These are phyloP conservation scores for Drosophila lacicola DNA, from an alignment of 2,888 invertebrate species.

Conservation along the genomic window DNA sequence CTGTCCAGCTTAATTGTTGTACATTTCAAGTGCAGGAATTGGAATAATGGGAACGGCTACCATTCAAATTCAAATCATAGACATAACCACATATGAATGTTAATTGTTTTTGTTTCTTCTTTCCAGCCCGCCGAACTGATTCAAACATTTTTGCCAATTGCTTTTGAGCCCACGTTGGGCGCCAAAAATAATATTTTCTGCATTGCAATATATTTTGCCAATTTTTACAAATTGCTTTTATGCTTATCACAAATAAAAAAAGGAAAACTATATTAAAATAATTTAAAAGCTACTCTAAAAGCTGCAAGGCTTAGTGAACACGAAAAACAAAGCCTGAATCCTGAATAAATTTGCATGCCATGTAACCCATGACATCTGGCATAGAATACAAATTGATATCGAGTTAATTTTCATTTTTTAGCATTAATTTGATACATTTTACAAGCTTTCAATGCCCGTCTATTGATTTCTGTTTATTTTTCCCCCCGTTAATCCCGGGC, in stretches of 20 bases:
- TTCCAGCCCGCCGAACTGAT: not conserved
- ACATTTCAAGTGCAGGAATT: not conserved
- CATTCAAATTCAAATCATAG: not conserved
- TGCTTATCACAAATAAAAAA: not conserved
- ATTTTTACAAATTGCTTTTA: not conserved
- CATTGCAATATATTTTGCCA: not conserved
- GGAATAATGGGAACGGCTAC: not conserved
- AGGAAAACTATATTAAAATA: not conserved
- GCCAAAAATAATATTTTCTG: not conserved
- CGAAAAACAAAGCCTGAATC: not conserved
- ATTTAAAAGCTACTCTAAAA: not conserved
- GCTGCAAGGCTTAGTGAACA: not conserved
- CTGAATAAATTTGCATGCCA: not conserved
- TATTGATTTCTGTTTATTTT: not conserved
- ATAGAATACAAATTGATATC: constrained; percentile 17
- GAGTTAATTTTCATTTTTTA: constrained; percentile 7
- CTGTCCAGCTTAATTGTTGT: constrained; percentile 2
- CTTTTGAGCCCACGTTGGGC: not conserved
- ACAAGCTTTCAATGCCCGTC: not conserved
- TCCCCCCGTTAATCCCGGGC: constrained; percentile 24
- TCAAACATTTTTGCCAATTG: not conserved
- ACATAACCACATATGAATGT: not conserved
- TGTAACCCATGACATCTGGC: not conserved
- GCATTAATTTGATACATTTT: constrained; percentile 24
- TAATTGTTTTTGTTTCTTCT: not conserved